phyloP scores from a whole-genome alignment of 2,797 vertebrate species.

The Bufotes viridis region DNA sequence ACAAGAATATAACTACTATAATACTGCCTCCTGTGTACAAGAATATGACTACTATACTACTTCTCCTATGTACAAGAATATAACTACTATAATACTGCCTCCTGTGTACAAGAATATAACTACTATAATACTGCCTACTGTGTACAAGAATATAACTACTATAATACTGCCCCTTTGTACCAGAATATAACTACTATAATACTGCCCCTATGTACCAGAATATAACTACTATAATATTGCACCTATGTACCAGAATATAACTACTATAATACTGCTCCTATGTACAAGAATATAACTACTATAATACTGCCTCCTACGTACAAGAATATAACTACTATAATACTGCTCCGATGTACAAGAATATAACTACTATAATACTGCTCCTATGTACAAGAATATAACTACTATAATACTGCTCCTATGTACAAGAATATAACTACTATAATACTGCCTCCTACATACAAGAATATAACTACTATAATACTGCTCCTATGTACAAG shows the following conservation, averaged over 20 bases:
- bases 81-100: slow-evolving; percentile 22
- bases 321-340: slow-evolving; percentile 10
- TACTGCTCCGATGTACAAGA: background rate
- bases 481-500: slow-evolving; percentile 1
- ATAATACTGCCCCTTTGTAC: background rate
- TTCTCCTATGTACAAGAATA: slow-evolving; percentile 2
- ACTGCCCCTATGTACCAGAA: background rate
- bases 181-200: slow-evolving; percentile 1
- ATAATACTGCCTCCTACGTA: background rate
- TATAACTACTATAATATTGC: slow-evolving; percentile 15
- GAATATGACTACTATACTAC: slow-evolving; percentile 23
- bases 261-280: background rate
- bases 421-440: background rate
- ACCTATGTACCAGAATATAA: background rate
- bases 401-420: slow-evolving; percentile 13
- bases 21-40: background rate
- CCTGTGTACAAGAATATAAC: slow-evolving; percentile 5
- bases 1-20: slow-evolving; percentile 11
- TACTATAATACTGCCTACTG: background rate
- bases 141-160: background rate
- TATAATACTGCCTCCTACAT: background rate
- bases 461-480: slow-evolving; percentile 16
- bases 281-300: slow-evolving; percentile 1
- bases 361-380: slow-evolving; percentile 8
- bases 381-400: background rate